phyloP scores from a whole-genome alignment of 2,797 vertebrate species.

The Mormyrus proboscirostris region DNA sequence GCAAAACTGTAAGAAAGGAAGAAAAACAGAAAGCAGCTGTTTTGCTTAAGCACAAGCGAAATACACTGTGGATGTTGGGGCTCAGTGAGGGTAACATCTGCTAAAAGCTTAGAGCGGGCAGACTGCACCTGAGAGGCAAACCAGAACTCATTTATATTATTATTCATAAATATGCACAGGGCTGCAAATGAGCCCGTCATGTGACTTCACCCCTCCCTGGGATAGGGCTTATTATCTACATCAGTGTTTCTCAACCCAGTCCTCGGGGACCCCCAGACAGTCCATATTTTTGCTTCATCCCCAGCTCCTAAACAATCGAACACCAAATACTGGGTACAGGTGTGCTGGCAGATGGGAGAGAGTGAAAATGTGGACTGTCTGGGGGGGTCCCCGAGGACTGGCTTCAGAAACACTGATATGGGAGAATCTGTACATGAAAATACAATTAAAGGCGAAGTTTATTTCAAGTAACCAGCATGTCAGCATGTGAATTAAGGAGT shows the following conservation, averaged over 20 bases:
- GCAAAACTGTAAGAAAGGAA: not conserved
- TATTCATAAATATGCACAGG: not conserved
- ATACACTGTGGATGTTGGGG: not conserved
- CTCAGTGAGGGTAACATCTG: not conserved
- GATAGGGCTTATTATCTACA: not conserved
- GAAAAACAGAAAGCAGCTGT: not conserved
- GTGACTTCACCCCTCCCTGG: not conserved
- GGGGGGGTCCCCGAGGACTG: not conserved
- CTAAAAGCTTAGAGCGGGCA: not conserved
- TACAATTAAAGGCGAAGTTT: not conserved
- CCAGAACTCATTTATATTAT: not conserved
- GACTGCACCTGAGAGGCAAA: not conserved
- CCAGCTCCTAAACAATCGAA: not conserved
- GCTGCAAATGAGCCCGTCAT: not conserved
- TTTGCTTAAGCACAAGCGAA: not conserved
- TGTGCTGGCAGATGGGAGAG: not conserved
- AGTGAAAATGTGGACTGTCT: not conserved
- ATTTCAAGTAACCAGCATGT: not conserved
- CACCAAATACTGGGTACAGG: not conserved
- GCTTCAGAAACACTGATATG: not conserved
- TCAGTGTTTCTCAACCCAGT: not conserved
- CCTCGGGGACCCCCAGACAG: not conserved
- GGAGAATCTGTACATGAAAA: not conserved
- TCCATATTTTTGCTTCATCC: not conserved
- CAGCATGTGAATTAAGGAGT: not conserved